Conservation (phyloP, 2,113 vertebrate genomes). For the Nansenia antarctica region DNA sequence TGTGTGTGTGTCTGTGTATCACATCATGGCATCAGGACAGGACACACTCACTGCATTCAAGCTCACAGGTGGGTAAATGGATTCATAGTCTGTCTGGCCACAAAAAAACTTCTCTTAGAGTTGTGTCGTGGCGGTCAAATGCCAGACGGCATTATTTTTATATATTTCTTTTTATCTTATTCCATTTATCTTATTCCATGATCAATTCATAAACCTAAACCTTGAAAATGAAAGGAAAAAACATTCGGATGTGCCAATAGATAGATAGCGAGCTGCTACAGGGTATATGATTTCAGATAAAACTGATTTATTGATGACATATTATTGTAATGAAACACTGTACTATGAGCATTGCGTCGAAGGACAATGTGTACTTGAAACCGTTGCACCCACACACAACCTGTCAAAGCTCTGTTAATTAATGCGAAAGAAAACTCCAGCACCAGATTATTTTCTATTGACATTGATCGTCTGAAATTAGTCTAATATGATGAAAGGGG, state of each 20-base stretch:
- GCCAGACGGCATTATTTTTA: constrained; percentile 4
- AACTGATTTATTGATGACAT: constrained; percentile 31
- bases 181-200: not conserved
- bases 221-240: constrained; percentile 10
- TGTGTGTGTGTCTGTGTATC: no score
- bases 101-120: constrained; percentile 22
- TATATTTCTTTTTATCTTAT: constrained; percentile 8
- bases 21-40: not conserved
- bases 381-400: not conserved
- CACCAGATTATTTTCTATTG: not conserved
- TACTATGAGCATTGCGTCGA: constrained; percentile 16
- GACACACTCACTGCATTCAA: not conserved
- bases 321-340: constrained; percentile 41
- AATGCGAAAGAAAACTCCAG: not conserved
- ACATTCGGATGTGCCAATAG: not conserved
- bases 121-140: constrained; percentile 6
- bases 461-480: not conserved
- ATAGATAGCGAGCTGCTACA: not conserved
- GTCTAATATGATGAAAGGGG: not conserved
- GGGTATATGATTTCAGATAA: constrained; percentile 14
- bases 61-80: not conserved
- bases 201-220: constrained; percentile 36
- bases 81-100: not conserved
- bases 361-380: constrained; percentile 8
- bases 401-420: not conserved